Base-by-base conservation (phyloP, 2,797 vertebrate species). In the Cichlasoma orientale region DNA sequence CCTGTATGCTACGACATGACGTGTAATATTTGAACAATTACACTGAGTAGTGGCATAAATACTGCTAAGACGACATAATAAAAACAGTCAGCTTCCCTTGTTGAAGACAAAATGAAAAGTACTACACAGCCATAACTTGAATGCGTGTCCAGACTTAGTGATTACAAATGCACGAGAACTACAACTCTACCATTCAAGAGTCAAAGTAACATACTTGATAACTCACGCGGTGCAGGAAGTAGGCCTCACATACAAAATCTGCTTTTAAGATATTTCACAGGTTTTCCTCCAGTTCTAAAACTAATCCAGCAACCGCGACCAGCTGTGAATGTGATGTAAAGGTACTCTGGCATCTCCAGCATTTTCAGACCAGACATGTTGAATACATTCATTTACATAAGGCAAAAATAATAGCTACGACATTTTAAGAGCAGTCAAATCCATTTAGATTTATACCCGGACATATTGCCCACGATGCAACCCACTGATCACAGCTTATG, bases 351-450 rank as follows among this genome's bases (percentile, higher is more conserved):
- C 63, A 19, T 82, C 66, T 90, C 82, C 84, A 88, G 88, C 82
- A 54, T 82, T 58, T 75, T 73, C 70, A 56, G 7, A 72, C 52
- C 21, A 89, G 77, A 84, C 68, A 57, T 19, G 14, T 19, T 53
- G 44, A 89, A 87, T 88, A 91, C 88, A 88, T 89, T 91, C 86
- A 83, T 83, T 86, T 90, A 89, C 78, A 86, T 94, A 94, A 94
- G 92, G 93, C 92, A 89, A 87, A 87, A 78, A 75, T 58, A 74
- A 72, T 41, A 76, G 73, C 89, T 91, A 91, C 82, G 56, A 69
- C 70, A 25, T 52, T 57, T 83, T 63, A 54, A 50, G 75, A 84
- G 58, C 16, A 25, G 41, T 81, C 61, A 23, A 14, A 23, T 55
- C 25, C 38, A n/a, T 38, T 55, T 25, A 56, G 31, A 56, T 12